Evolutionary conservation across 2,797 vertebrate genomes (phyloP).

Genomic region (Lepus oiostolus): DNA sequence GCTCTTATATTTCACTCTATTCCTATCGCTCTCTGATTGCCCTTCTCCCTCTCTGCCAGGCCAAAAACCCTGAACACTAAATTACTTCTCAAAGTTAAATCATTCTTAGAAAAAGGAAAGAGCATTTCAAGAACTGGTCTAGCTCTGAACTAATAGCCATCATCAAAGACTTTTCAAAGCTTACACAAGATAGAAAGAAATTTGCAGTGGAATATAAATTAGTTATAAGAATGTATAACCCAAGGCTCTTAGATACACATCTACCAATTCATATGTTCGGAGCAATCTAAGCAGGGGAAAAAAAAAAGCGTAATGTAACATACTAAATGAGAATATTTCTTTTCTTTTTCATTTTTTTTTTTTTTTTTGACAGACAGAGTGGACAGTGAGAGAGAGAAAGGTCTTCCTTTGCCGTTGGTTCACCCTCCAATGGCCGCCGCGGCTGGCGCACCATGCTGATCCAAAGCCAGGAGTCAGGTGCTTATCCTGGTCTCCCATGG

Average conservation of each 20-base stretch:
- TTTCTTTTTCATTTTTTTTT: no score
- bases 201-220: neutral
- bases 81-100: neutral
- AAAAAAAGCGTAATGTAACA: neutral
- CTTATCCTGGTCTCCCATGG: no score
- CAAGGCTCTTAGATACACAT: neutral
- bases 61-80: neutral
- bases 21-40: neutral
- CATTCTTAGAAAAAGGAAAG: neutral
- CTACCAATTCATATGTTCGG: neutral
- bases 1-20: neutral
- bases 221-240: neutral
- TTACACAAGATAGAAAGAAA: neutral
- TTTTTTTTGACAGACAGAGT: no score
- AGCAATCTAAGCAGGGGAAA: slow-evolving; percentile 5
- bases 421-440: no score
- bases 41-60: neutral
- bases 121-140: neutral
- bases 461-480: no score
- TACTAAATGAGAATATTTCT: neutral
- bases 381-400: no score
- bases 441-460: no score
- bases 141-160: neutral
- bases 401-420: no score
- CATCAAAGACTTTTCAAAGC: slow-evolving; percentile 34